Conservation (phyloP, 2,888 invertebrate genomes). For the Eristalinus aeneus region DNA sequence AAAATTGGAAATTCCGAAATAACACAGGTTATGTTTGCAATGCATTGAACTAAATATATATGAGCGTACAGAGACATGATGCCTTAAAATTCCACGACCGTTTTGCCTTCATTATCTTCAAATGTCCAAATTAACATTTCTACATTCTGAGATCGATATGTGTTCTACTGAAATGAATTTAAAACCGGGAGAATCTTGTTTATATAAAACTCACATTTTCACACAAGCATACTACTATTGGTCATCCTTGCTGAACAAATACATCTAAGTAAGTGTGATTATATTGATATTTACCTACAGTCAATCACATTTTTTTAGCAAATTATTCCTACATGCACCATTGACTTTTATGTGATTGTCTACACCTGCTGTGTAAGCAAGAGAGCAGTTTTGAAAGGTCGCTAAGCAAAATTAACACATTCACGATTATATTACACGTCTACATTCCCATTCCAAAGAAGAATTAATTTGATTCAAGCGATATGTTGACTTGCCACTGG, state of each 20-base stretch:
- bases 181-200: too few species aligned
- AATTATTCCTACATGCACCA: not conserved
- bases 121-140: too few species aligned
- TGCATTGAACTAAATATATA: conserved; percentile 50
- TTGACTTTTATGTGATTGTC: not conserved
- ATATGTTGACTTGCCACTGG: not conserved
- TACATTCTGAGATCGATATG: too few species aligned
- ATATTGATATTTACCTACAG: too few species aligned
- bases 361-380: not conserved
- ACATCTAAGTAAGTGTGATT: not conserved
- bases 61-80: too few species aligned
- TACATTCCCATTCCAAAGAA: conserved; percentile 10
- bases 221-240: too few species aligned
- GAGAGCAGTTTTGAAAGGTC: not conserved
- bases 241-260: not conserved
- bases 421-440: not conserved
- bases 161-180: too few species aligned
- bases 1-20: not conserved
- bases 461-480: conserved; percentile 25
- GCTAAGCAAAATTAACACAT: conserved; percentile 17
- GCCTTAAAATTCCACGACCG: too few species aligned
- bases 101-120: too few species aligned
- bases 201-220: too few species aligned
- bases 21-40: conserved; percentile 18
- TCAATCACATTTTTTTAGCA: not conserved